phyloP scores from a whole-genome alignment of 2,888 invertebrate species.

The Orgyia antiqua region DNA sequence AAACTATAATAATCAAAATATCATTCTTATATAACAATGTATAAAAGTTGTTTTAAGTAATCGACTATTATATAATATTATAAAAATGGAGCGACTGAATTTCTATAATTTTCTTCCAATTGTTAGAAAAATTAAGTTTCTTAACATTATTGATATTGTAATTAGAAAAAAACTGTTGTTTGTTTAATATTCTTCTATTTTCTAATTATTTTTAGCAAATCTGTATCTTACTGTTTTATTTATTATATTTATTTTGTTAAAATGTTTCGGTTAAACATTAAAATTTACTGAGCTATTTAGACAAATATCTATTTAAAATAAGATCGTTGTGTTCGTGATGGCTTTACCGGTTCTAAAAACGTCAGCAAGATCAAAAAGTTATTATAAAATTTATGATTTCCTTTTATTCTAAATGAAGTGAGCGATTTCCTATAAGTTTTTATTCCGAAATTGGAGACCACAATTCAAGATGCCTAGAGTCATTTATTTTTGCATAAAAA shows the following conservation, averaged over 20 bases:
- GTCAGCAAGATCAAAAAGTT: too few species aligned
- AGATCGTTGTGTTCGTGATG: too few species aligned
- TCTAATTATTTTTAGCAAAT: too few species aligned
- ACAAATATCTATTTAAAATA: conserved; percentile 20
- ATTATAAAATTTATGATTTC: too few species aligned
- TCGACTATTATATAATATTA: conserved; percentile 10
- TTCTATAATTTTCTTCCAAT: conserved; percentile 15
- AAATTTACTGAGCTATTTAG: conserved; percentile 5
- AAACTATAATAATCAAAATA: conserved; percentile 6
- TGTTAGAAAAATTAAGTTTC: conserved; percentile 10
- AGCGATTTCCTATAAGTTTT: too few species aligned
- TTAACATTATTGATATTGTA: neutral
- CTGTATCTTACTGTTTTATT: too few species aligned
- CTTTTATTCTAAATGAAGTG: too few species aligned
- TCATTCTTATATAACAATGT: conserved; percentile 9
- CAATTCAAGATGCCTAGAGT: conserved; percentile 6
- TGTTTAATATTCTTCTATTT: too few species aligned
- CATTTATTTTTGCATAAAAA: neutral
- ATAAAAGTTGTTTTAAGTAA: conserved; percentile 17
- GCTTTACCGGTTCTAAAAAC: too few species aligned
- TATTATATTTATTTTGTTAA: too few species aligned
- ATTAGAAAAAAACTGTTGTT: too few species aligned
- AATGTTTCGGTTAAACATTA: conserved; percentile 3
- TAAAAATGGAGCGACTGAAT: conserved; percentile 24
- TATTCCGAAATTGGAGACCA: conserved; percentile 15